Base-by-base conservation (phyloP, 2,113 vertebrate genomes). In the Anolis carolinensis region DNA sequence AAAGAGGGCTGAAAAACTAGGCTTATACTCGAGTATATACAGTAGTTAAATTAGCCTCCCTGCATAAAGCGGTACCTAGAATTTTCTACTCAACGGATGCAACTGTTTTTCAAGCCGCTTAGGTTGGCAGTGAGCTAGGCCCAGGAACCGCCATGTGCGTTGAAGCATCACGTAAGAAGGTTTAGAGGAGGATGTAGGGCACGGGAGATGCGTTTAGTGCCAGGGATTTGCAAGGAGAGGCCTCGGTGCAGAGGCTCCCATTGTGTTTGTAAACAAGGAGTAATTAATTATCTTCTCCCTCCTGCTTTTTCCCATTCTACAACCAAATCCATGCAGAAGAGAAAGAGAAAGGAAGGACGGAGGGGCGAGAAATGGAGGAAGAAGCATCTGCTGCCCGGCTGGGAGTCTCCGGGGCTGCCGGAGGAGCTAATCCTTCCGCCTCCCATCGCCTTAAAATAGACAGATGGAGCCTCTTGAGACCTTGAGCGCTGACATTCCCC, bases 381-480 rank as follows among this genome's bases (percentile, higher is more conserved):
- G 62, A 48, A 32, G 52, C 67, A 65, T 16, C 27, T 50, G 55
- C 68, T n/a, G 23, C 39, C 18, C 34, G 5, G 44, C 59, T 50
- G 50, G n/a, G 62, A 68, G 68, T 13, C 4, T 39, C 50, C 78
- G 50, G 55, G 44, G 10, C 81, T 34, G 50, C 21, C 52, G 7
- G 7, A 21, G 7, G 7, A 21, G 77, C 44, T 88, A 50, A 78
- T 79, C 27, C 14, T 30, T 52, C 63, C 32, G 8, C 67, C 32
- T 86, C 59, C 68, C 21, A 36, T n/a, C 25, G 68, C n/a, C 55
- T 89, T 86, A 89, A 87, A 84, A 86, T 65, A 78, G 55, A 74
- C 39, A 68, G 10, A 34, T 27, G 72, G 55, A 74, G 68, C 82
- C 77, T 72, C 74, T 32, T 88, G 85, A 39, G 80, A 44, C 82